These are phyloP conservation scores for Tanypteryx hageni DNA, from an alignment of 2,888 invertebrate species.

Conservation along the genomic window DNA sequence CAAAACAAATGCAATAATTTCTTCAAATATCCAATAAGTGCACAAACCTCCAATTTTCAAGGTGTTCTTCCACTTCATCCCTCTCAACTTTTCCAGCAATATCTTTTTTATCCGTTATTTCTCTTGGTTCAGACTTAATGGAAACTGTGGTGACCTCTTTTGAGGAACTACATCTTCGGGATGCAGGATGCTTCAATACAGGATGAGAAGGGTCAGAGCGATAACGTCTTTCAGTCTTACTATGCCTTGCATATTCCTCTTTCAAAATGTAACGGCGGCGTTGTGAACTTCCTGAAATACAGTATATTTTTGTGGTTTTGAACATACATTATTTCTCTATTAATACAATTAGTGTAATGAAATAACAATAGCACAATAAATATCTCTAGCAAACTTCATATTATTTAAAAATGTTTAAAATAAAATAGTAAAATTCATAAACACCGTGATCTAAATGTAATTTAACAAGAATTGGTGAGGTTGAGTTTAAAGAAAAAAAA, in stretches of 20 bases:
- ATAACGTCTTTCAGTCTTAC: neutral
- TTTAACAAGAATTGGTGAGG: too few species aligned
- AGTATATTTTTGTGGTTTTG: too few species aligned
- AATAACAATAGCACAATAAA: too few species aligned
- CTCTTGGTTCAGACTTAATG: slow-evolving; percentile 5
- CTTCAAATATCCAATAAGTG: neutral
- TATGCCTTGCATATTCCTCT: neutral
- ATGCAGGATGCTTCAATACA: neutral
- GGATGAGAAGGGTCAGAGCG: neutral
- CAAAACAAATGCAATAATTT: neutral
- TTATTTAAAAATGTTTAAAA: too few species aligned
- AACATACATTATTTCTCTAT: too few species aligned
- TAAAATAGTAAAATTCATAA: too few species aligned
- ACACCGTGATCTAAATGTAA: too few species aligned
- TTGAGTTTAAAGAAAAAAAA: too few species aligned
- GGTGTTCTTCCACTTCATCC: slow-evolving; percentile 43
- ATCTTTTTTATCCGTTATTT: neutral
- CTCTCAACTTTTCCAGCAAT: neutral
- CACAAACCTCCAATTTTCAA: slow-evolving; percentile 55
- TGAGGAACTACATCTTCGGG: neutral
- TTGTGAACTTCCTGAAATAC: neutral
- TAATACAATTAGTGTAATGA: too few species aligned
- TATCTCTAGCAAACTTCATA: too few species aligned
- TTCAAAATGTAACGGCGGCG: neutral
- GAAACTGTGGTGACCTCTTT: neutral